Conservation (phyloP, 2,113 vertebrate genomes). For the Malaclemys terrapin region DNA sequence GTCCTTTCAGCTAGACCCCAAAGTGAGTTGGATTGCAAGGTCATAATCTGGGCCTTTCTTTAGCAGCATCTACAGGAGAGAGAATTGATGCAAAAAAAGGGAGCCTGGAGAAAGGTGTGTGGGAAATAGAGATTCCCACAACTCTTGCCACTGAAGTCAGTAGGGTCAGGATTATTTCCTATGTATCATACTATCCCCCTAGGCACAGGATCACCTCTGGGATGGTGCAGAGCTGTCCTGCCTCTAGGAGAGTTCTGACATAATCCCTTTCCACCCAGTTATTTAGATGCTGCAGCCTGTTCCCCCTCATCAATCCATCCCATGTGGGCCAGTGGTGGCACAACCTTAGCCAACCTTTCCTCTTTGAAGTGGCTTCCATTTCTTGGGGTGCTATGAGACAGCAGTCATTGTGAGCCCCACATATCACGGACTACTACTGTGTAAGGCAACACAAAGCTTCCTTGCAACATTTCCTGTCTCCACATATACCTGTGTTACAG, state of each 20-base stretch:
- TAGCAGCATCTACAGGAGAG: background rate
- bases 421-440: background rate
- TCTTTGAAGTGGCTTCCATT: background rate
- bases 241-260: background rate
- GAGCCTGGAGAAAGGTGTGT: background rate
- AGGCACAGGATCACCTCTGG: background rate
- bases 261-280: background rate
- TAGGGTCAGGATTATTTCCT: background rate
- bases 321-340: background rate
- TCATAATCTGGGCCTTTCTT: background rate
- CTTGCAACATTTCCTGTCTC: background rate
- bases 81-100: background rate
- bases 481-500: background rate
- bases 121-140: background rate
- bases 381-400: background rate
- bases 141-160: background rate
- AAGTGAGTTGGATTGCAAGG: background rate
- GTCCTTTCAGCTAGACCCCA: background rate
- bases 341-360: background rate
- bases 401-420: background rate
- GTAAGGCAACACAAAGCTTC: background rate
- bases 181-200: background rate
- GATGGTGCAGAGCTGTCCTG: background rate
- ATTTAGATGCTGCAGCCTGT: background rate
- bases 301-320: background rate